These are phyloP conservation scores for Connochaetes taurinus DNA, from an alignment of 2,113 vertebrate genomes.

Conservation along the genomic window DNA sequence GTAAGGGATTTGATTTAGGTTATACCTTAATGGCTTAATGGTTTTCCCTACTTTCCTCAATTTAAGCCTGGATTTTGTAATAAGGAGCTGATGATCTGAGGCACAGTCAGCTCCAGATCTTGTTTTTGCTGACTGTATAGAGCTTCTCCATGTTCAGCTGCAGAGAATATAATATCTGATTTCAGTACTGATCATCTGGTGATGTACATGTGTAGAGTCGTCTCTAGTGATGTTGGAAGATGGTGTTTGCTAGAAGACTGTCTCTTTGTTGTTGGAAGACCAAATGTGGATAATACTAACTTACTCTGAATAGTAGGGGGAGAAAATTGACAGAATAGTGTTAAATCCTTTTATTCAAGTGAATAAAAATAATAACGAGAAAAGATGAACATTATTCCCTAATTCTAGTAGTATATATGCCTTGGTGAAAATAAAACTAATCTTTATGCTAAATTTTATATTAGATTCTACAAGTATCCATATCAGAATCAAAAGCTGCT, in stretches of 20 bases:
- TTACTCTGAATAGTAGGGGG: neutral
- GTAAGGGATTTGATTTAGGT: neutral
- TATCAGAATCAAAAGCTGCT: constrained; percentile 26
- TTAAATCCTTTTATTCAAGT: neutral
- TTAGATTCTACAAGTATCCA: neutral
- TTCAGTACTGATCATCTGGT: neutral
- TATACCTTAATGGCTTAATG: neutral
- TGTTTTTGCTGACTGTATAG: neutral
- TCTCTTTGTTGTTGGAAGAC: neutral
- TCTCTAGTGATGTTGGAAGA: neutral
- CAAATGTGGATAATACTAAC: neutral
- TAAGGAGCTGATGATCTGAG: neutral
- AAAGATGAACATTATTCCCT: neutral
- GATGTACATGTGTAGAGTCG: neutral
- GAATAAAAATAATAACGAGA: constrained; percentile 28
- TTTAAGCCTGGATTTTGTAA: neutral
- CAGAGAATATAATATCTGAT: neutral
- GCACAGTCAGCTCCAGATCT: neutral
- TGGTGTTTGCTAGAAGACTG: neutral
- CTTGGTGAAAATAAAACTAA: constrained; percentile 21
- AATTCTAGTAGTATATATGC: neutral
- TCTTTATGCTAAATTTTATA: neutral
- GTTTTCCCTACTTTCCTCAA: neutral
- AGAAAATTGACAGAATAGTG: neutral
- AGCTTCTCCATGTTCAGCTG: neutral